phyloP scores from a whole-genome alignment of 2,797 vertebrate genomes.

The Hydrophis major region DNA sequence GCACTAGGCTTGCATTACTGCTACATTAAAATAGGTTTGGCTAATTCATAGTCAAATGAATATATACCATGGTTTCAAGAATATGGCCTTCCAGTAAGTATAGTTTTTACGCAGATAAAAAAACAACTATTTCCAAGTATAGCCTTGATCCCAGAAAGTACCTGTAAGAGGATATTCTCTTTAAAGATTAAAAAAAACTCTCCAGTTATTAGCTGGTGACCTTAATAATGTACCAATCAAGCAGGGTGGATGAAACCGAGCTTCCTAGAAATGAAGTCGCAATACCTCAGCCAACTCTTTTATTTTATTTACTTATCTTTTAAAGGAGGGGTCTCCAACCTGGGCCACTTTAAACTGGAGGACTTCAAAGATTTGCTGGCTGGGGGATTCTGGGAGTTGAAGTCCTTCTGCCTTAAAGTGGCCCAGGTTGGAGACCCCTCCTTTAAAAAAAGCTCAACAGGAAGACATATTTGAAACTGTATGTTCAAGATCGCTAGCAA shows the following conservation, averaged over 20 bases:
- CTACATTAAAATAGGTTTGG: background rate
- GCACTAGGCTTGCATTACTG: background rate
- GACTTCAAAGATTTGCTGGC: too few species aligned
- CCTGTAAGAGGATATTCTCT: slow-evolving; percentile 41
- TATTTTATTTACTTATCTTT: too few species aligned
- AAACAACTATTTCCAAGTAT: background rate
- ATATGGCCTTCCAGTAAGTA: background rate
- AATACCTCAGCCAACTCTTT: background rate
- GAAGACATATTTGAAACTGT: background rate
- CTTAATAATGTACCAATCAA: slow-evolving; percentile 47
- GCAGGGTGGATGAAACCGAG: too few species aligned
- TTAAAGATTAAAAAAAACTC: slow-evolving; percentile 61
- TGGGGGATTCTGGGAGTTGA: too few species aligned
- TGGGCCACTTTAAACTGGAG: too few species aligned
- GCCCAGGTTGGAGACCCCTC: too few species aligned
- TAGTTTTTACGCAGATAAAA: background rate
- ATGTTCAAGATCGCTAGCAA: background rate
- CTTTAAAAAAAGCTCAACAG: background rate
- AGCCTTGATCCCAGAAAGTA: background rate
- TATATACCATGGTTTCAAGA: background rate
- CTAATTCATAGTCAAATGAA: background rate
- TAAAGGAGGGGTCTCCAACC: too few species aligned
- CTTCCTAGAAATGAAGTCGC: too few species aligned
- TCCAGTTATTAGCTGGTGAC: slow-evolving; percentile 72
- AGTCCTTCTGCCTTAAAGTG: too few species aligned